Conservation (phyloP, 1,140 invertebrate genomes). For the Ips nitidus region DNA sequence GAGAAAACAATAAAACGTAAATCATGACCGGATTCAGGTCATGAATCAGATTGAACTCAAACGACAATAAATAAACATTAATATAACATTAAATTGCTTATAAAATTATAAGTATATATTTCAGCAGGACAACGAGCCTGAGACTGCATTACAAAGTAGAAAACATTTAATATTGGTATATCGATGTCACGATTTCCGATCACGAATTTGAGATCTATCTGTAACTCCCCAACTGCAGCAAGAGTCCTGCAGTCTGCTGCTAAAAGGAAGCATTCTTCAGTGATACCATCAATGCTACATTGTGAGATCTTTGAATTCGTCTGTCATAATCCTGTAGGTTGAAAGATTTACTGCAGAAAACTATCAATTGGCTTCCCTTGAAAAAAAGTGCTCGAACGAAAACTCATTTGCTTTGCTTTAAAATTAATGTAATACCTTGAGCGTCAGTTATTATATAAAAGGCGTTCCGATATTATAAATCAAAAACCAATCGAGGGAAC, state of each 20-base stretch:
- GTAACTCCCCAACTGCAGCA: conserved; percentile 28
- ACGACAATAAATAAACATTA: conserved; percentile 47
- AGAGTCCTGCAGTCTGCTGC: conserved; percentile 12
- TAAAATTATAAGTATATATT: conserved; percentile 52
- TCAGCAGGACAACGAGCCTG: conserved; percentile 40
- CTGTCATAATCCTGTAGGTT: no score
- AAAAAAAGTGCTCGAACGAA: not conserved
- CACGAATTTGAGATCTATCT: conserved; percentile 42
- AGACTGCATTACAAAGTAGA: conserved; percentile 37
- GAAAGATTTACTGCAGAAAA: no score
- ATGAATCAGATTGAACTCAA: conserved; percentile 41
- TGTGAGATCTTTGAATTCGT: not conserved
- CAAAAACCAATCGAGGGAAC: conserved; percentile 26
- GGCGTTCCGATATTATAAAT: conserved; percentile 30
- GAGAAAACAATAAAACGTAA: conserved; percentile 9
- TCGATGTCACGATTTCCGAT: conserved; percentile 49
- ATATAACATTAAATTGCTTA: conserved; percentile 49
- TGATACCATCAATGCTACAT: not conserved
- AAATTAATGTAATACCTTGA: conserved; percentile 25
- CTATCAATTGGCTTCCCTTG: not conserved
- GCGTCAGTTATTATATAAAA: conserved; percentile 17
- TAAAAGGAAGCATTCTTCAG: conserved; percentile 7
- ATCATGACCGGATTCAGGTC: conserved; percentile 33
- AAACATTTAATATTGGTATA: conserved; percentile 52
- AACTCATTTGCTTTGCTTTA: conserved; percentile 18